Base-by-base conservation (phyloP, 1,140 invertebrate genomes). In the Proctacanthus coquilletti region DNA sequence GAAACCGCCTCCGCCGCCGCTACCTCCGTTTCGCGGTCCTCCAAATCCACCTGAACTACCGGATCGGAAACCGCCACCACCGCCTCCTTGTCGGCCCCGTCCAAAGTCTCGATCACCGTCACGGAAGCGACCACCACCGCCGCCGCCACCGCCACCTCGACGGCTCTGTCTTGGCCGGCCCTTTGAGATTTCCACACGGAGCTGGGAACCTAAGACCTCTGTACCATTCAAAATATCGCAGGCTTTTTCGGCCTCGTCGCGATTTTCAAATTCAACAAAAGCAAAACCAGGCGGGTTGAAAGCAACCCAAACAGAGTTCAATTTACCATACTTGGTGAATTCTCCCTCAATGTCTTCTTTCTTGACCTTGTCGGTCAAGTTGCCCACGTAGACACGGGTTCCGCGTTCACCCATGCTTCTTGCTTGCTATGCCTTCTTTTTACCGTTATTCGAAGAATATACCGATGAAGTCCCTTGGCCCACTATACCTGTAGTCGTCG, bases 261-360 rank as follows among this genome's bases (percentile, higher is more conserved):
- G 72, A 61, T 92, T 91, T 64, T 92, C 84, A 70, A 95, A 98
- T 66, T 98, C 93, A 52, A 98, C 85, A 70, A 98, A 98, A 36
- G 94, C 95, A 71, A 98, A 98, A 46, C 92, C 91, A 48, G 79
- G 86, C 45, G 86, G 91, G 62, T 93, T 93, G 56, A 89, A 79
- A 21, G 88, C 89, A 41, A 94, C 86, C 88, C 88, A 94, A 30
- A 95, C 91, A 60, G 81, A 97, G 65, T 84, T 91, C 52, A 88
- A 71, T 65, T 86, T 86, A 35, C 92, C 92, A 66, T 85, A 95
- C 66, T 81, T 81, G 49, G 80, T 75, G 58, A 85, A 86, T 56
- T 84, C 77, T 56, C 72, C 70, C 56, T 91, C 84, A 23, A 89
- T 61, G 60, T 89, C 84, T 63, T 88, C 84, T 55, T 87, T 87